Percentiles rank a stretch among this genome's conserved stretches.
Conservation (phyloP, 2,113 vertebrate genomes). For the Xenopus laevis region DNA sequence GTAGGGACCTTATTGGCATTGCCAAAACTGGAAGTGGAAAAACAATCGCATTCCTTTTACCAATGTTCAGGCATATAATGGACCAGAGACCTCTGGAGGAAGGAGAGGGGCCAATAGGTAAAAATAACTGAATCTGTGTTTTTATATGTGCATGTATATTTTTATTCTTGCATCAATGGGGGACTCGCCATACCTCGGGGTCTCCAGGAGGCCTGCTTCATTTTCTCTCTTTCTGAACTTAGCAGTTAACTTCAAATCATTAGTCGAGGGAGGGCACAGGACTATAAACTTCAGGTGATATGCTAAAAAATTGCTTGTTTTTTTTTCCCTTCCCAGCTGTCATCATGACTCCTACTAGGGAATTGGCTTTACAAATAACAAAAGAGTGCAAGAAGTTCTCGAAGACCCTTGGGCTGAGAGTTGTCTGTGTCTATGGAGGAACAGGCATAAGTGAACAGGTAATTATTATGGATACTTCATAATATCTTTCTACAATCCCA, state of each 20-base stretch:
- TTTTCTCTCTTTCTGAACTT: too few relatives aligned
- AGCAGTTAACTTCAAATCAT: too few relatives aligned
- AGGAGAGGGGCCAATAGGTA: constrained; percentile 91
- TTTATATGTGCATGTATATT: too few relatives aligned
- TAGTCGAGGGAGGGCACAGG: too few relatives aligned
- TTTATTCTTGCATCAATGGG: too few relatives aligned
- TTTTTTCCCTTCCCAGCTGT: constrained; percentile 71
- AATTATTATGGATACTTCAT: neutral
- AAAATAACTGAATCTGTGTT: too few relatives aligned
- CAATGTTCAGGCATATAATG: constrained; percentile 98
- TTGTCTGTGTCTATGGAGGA: constrained; percentile 97
- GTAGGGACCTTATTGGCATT: constrained; percentile 93
- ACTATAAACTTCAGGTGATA: too few relatives aligned
- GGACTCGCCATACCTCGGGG: too few relatives aligned
- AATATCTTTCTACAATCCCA: too few relatives aligned
- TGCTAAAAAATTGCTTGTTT: neutral
- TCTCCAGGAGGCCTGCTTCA: too few relatives aligned
- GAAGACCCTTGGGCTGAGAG: constrained; percentile 84
- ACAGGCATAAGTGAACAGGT: constrained; percentile 99
- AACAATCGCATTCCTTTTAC: constrained; percentile 94
- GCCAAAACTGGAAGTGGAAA: constrained; percentile 98
- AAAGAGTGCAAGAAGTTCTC: constrained; percentile 99
- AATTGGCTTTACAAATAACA: constrained; percentile 94
- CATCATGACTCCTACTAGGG: constrained; percentile 96
- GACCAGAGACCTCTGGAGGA: constrained; percentile 93